phyloP scores from a whole-genome alignment of 2,113 vertebrate species.

The Aythya baeri region DNA sequence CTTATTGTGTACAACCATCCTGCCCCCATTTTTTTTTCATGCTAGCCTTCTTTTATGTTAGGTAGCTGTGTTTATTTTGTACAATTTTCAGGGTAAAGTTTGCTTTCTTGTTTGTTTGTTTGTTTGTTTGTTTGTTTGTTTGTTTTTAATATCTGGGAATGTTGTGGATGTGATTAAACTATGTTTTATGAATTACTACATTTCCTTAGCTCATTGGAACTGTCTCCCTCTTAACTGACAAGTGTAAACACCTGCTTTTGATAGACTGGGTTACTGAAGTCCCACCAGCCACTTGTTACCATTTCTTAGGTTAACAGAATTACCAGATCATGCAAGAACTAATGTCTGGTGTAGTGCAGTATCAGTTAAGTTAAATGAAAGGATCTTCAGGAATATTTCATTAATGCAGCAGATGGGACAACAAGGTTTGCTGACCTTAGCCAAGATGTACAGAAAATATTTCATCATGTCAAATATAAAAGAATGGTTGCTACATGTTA shows the following conservation, averaged over 20 bases:
- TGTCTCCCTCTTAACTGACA: neutral
- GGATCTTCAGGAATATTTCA: neutral
- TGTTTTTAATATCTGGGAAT: neutral
- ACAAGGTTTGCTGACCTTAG: neutral
- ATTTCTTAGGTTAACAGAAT: neutral
- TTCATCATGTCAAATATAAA: neutral
- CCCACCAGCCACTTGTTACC: neutral
- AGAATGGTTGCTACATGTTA: neutral
- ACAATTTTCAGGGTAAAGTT: neutral
- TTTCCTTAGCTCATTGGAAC: neutral
- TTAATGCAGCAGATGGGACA: neutral
- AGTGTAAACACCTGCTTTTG: neutral
- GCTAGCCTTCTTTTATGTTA: neutral
- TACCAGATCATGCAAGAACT: neutral
- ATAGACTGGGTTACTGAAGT: neutral
- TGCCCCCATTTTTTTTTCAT: neutral
- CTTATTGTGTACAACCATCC: neutral
- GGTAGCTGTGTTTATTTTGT: neutral
- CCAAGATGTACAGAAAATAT: neutral
- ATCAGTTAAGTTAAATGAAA: neutral
- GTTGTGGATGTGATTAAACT: neutral
- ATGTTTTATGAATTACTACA: neutral
- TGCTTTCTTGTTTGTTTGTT: fast-evolving
- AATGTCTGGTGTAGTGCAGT: neutral
- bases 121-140: fast-evolving